Base-by-base conservation (phyloP, 1,140 invertebrate genomes). In the Dolichoris vasculosae region DNA sequence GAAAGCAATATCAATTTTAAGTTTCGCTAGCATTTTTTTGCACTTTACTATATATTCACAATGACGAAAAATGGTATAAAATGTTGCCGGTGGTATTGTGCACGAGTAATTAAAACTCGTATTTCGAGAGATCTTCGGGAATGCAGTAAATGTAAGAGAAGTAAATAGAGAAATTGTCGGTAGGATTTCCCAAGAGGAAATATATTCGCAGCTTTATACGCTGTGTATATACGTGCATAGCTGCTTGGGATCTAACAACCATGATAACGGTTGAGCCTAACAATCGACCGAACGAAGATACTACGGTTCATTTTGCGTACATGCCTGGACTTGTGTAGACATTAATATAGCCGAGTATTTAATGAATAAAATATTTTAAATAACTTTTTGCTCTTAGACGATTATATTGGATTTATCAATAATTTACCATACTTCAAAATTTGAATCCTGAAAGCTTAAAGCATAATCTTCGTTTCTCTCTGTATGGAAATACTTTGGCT, bases 121-220 rank as follows among this genome's bases (percentile, higher is more conserved):
- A 86, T 83, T 81, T 86, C 79, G 77, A 82, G 30, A 67, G 51
- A 79, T 71, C 63, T 63, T 64, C 46, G 69, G 55, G 4, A 63
- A 76, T 17, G n/a, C 43, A 32, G 75, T 17, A 78, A 78, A 78
- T 67, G 55, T 69, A 48, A 87, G 75, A 76, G 35, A 82, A 48
- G 48, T 8, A 80, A 51, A 82, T 87, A 82, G 26, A 78, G n/a
- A 69, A 82, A 75, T 69, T 73, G 30, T 71, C 69, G 67, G n/a
- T 20, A 23, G 35, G 48, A 84, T 87, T 87, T 87, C 86, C 78
- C 86, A 23, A 13, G 78, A 64, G 82, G 55, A 77, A 77, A 78
- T 67, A n/a, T 35, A 35, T 8, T 20, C 20, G 13, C 1, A 15
- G 23, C 6, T 63, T 63, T 63, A 63, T 63, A 30, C 6, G 59